Evolutionary conservation across 2,797 vertebrate species (phyloP), one percentile per base, ranked within the genome.

Genomic region (Gobionotothen gibberifrons): DNA sequence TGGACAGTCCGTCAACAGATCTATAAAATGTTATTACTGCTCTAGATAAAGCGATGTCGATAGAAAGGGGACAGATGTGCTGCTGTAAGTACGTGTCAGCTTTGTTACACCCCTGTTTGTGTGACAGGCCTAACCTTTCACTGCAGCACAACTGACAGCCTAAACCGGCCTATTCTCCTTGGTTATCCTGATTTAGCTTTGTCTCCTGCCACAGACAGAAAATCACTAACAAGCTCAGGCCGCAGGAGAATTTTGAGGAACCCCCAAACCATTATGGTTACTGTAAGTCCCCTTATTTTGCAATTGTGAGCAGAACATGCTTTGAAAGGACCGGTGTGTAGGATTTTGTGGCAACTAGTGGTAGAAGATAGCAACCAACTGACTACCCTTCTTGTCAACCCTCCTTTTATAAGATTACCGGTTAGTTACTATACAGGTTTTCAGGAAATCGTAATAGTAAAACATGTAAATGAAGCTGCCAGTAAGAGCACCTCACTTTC

Each of bases 1-100:
- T 3, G 59, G 72, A 86, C 87, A 83, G 88, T 86, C 85, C 49
- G 76, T 92, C 93, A 92, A 85, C 90, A 85, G 90, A 93, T 94
- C 92, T 85, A 94, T 94, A 93, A 93, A 92, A 91, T 84, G 81
- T 91, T 94, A 92, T 93, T 90, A 89, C 86, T 75, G 86, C 73
- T 77, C 64, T 67, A 87, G 88, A 88, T 91, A 89, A 84, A 90
- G 82, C 62, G 53, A 26, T 29, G 68, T 73, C 57, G 22, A 84
- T 73, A 81, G 87, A 72, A 36, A 71, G 75, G 76, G 63, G 83
- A 84, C 78, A 69, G 79, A 88, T 77, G 79, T 81, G 78, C 47
- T 69, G 70, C 73, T 79, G 75, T 85, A 87, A 64, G 71, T 85
- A 84, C 52, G 22, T 60, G 79, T 81, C 85, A 72, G 85, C 84